Evolutionary conservation across 1,140 invertebrate genomes (phyloP), one percentile per base, ranked within the genome.

Genomic region (Phortica variegata): DNA sequence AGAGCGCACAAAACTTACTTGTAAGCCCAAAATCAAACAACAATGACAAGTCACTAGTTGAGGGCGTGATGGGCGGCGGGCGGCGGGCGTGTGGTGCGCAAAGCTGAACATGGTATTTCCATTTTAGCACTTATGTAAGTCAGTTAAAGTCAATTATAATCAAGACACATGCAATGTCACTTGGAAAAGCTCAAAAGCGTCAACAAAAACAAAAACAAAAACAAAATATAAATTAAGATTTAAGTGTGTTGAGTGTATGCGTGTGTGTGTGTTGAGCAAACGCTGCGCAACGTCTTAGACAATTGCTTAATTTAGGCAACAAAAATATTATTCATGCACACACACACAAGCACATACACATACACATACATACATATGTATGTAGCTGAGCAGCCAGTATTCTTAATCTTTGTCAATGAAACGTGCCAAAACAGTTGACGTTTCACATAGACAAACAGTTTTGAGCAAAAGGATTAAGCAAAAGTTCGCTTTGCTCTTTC

Each of bases 101-200:
- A 56, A 49, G 42, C 33, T 43, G 15, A 55, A 66, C 63, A 66
- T 43, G 60, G 46, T 51, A 66, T 68, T 68, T 63, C 63, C 63
- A 63, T 66, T 66, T 66, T 58, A 60, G 54, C 62, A 66, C 63
- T 66, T 68, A n/a, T n/a, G n/a, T n/a, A 66, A 66, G 60, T 52
- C 63, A 63, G 63, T 60, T 56, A 66, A 66, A 66, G 63, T 66
- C 63, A 66, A 66, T 66, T 66, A 66, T 66, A 68, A 68, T 66
- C 63, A 66, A 63, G 60, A 54, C 53, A 46, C 32, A 19, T 17
- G 17, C 16, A 3, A n/a, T n/a, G n/a, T 8, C 21, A 20, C 12
- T 13, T 21, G 13, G 16, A 31, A 16, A 18, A n/a, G 19, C 8
- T 17, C n/a, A 43, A 2, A 13, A 7, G 21, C 17, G 20, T 13